phyloP scores from a whole-genome alignment of 2,797 vertebrate species.

The Gastrophryne carolinensis region DNA sequence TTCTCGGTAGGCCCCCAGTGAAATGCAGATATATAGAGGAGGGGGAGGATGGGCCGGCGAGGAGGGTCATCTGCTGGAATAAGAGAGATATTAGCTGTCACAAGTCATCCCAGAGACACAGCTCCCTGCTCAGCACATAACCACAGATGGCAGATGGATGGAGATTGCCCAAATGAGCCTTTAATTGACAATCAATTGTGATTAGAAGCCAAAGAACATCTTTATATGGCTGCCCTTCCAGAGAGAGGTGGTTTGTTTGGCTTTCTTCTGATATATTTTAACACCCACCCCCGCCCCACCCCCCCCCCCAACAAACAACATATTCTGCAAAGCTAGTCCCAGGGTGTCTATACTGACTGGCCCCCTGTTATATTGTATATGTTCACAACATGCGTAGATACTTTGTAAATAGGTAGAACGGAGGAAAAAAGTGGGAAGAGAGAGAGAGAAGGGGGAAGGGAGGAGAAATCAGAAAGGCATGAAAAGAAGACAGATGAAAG shows the following conservation, averaged over 20 bases:
- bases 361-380: too few species aligned
- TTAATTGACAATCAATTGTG: constrained; percentile 77
- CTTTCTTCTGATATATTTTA: too few species aligned
- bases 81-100: constrained; percentile 67
- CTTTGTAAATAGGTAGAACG: too few species aligned
- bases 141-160: constrained; percentile 70
- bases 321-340: too few species aligned
- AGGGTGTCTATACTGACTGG: too few species aligned
- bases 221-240: constrained; percentile 59
- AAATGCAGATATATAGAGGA: constrained; percentile 30
- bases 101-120: constrained; percentile 63
- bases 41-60: constrained; percentile 24
- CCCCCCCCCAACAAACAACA: too few species aligned
- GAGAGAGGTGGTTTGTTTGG: not conserved
- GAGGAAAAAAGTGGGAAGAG: too few species aligned
- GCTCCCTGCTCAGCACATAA: constrained; percentile 64
- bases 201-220: constrained; percentile 69
- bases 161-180: constrained; percentile 70
- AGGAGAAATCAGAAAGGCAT: too few species aligned
- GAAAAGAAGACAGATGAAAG: not conserved
- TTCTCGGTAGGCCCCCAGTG: constrained; percentile 19
- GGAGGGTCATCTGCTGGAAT: constrained; percentile 26
- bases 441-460: too few species aligned
- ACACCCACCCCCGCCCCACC: too few species aligned
- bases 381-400: too few species aligned